Base-by-base conservation (phyloP, 2,797 vertebrate species). In the Enteromius thamalakanensis region DNA sequence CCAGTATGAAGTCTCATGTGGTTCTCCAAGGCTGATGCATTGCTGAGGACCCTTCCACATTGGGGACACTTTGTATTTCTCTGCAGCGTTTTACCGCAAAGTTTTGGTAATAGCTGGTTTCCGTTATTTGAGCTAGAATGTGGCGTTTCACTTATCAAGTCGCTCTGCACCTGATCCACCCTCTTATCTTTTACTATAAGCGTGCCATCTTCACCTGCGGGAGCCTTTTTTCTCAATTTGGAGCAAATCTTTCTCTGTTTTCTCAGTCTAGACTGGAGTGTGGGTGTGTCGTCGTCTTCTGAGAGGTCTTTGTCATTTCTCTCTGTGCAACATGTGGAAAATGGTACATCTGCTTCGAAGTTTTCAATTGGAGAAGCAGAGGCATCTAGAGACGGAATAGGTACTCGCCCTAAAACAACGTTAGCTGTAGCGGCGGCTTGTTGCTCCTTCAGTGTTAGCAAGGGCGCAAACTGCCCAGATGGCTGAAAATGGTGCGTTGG, bases 1-100 rank as follows among this genome's bases (percentile, higher is more conserved):
- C 91, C 89, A 2, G 86, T 88, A 62, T 95, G 94, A 23, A 92
- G 89, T 77, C 91, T 89, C 65, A 93, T 91, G 6, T 95, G 94
- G 87, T 90, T 94, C 77, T 93, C 92, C 9, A 95, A 83, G 1
- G 93, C 92, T 32, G 89, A 88, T 0, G 75, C 87, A 68, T 91
- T 94, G 81, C 91, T 92, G 21, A 95, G 91, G 74, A 94, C 74
- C 1, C 92, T 91, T 5, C 94, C 93, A 8, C 94, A 95, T 81
- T 92, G 90, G 32, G 90, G 91, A 40, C 94, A 95, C 88, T 94
- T 93, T 34, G 93, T 92, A 79, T 91, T 93, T 55, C 71, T 87
- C 51, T 86, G 79, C 9, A 79, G 7, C 2, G 65, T 15, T 81
- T 83, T 85, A 0, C 72, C 72, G 6, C 5, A 49, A 75, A 34